Percentiles rank a stretch among this genome's conserved stretches.
phyloP scores from a whole-genome alignment of 2,888 invertebrate genomes.

The Lydus trimaculatus region DNA sequence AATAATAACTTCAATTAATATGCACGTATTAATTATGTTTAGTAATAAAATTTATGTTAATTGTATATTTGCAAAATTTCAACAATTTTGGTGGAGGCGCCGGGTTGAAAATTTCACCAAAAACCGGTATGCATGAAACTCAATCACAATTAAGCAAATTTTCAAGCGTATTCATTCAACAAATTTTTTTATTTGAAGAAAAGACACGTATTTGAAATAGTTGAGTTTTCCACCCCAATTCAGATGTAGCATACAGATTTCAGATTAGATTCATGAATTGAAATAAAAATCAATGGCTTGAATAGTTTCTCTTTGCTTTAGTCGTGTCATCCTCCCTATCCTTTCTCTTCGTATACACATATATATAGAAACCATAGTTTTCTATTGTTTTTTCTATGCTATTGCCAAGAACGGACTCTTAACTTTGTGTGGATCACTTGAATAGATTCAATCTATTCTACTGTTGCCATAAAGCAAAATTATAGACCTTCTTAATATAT shows the following conservation, averaged over 20 bases:
- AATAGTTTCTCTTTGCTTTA: constrained; percentile 35
- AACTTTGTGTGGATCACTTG: constrained; percentile 55
- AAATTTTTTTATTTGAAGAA: not conserved
- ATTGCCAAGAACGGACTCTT: constrained; percentile 51
- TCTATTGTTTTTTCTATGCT: constrained; percentile 51
- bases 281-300: constrained; percentile 59
- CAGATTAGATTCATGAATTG: constrained; percentile 57
- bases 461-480: constrained; percentile 55
- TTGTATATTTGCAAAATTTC: not conserved
- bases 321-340: not conserved
- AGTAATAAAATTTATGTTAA: not conserved
- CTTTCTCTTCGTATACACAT: constrained; percentile 49
- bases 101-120: not conserved
- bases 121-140: not conserved
- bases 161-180: not conserved
- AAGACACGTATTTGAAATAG: not conserved
- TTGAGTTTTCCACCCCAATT: constrained; percentile 36
- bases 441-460: constrained; percentile 57
- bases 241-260: constrained; percentile 39
- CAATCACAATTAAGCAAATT: not conserved
- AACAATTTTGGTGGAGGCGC: not conserved
- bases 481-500: constrained; percentile 56
- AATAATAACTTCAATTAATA: not conserved
- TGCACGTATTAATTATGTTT: not conserved
- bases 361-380: too few relatives aligned